Conservation (phyloP, 2,888 invertebrate genomes). For the Saturnia pavonia region DNA sequence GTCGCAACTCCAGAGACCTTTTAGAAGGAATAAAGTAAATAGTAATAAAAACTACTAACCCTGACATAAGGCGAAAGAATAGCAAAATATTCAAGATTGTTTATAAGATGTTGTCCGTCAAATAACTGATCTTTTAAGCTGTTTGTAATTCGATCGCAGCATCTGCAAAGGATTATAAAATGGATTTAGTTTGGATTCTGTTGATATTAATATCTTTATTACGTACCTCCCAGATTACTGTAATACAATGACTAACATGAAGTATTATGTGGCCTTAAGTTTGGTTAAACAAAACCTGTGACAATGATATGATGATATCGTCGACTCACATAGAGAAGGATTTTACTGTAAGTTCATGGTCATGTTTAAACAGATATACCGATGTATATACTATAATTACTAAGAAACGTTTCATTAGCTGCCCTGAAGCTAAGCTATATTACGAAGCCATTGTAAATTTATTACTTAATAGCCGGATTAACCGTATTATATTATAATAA, state of each 20-base stretch:
- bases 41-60: too few relatives aligned
- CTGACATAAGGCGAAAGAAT: too few relatives aligned
- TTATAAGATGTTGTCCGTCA: neutral
- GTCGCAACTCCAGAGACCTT: too few relatives aligned
- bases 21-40: too few relatives aligned
- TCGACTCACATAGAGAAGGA: neutral
- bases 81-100: neutral
- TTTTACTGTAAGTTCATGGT: neutral
- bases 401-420: too few relatives aligned
- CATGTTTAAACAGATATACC: too few relatives aligned
- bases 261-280: neutral
- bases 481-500: too few relatives aligned
- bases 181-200: neutral
- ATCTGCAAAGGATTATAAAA: neutral
- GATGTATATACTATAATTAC: too few relatives aligned
- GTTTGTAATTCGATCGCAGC: neutral
- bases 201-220: neutral
- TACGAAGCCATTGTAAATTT: too few relatives aligned
- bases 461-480: too few relatives aligned
- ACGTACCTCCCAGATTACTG: neutral
- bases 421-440: too few relatives aligned
- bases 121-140: neutral
- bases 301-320: neutral
- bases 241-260: neutral
- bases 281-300: neutral